Conservation (phyloP, 23 tunicate species). For the Trididemnum clinides region DNA sequence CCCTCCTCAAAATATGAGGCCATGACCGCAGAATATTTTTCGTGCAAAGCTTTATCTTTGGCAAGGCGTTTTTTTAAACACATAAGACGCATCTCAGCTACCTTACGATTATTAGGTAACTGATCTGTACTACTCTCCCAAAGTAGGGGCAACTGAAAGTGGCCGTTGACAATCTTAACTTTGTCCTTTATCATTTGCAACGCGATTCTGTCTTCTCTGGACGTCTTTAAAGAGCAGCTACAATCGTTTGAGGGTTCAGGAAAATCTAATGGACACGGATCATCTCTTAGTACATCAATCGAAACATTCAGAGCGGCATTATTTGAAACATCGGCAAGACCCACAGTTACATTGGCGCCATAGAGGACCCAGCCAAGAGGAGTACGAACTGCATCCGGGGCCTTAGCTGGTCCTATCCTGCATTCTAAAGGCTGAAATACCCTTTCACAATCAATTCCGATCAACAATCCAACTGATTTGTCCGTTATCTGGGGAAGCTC, state of each 20-base stretch:
- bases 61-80: not conserved
- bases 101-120: not conserved
- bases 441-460: not conserved
- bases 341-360: not conserved
- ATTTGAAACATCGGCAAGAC: not conserved
- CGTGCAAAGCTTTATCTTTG: not conserved
- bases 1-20: not conserved
- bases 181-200: not conserved
- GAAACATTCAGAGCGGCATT: not conserved
- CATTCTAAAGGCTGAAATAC: not conserved
- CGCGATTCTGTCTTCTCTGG: not conserved
- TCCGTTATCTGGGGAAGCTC: not conserved
- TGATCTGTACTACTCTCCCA: not conserved
- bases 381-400: not conserved
- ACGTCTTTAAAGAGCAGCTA: too few species aligned
- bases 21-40: not conserved
- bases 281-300: too few species aligned
- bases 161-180: not conserved
- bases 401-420: not conserved
- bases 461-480: not conserved
- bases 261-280: too few species aligned
- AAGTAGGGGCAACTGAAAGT: not conserved
- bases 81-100: not conserved
- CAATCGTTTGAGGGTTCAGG: too few species aligned
- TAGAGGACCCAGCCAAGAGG: not conserved